Percentiles rank a stretch among this genome's conserved stretches.
Evolutionary conservation across 2,797 vertebrate genomes (phyloP).

Genomic region (Nyctibius grandis): DNA sequence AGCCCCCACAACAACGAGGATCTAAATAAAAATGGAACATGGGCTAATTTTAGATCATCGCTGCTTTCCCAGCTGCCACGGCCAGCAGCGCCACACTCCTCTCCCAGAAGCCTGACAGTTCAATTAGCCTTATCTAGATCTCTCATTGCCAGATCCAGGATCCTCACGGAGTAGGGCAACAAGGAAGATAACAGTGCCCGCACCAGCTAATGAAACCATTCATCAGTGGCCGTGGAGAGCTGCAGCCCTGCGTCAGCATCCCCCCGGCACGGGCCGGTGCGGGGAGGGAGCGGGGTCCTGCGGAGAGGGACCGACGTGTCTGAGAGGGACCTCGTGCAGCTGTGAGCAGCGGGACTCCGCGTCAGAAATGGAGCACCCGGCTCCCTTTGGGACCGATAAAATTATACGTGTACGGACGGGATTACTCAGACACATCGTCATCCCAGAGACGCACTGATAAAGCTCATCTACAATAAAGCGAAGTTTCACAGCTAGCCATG

Average conservation of each 20-base stretch:
- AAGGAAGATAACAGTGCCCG: not conserved
- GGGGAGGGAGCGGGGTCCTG: not conserved
- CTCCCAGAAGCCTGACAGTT: slow-evolving; percentile 1
- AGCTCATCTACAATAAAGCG: not conserved
- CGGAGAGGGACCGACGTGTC: fast-evolving
- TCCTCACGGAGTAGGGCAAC: not conserved
- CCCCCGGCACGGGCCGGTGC: fast-evolving
- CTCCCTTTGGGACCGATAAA: not conserved
- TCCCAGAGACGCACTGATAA: not conserved
- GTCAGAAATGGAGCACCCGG: fast-evolving
- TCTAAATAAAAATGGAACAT: not conserved
- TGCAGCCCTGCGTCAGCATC: not conserved
- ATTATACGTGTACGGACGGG: fast-evolving
- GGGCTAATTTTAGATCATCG: slow-evolving; percentile 9
- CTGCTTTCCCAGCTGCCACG: not conserved
- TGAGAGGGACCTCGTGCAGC: not conserved
- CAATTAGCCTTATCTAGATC: slow-evolving; percentile 17
- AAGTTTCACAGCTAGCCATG: not conserved
- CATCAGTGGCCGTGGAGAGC: not conserved
- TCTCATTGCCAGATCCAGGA: not conserved
- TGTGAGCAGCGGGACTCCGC: not conserved
- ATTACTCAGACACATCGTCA: not conserved
- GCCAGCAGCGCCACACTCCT: not conserved
- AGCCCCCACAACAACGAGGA: not conserved
- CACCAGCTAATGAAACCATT: not conserved